Evolutionary conservation across 2,888 invertebrate species (phyloP).

Genomic region (Morpho deidamia): DNA sequence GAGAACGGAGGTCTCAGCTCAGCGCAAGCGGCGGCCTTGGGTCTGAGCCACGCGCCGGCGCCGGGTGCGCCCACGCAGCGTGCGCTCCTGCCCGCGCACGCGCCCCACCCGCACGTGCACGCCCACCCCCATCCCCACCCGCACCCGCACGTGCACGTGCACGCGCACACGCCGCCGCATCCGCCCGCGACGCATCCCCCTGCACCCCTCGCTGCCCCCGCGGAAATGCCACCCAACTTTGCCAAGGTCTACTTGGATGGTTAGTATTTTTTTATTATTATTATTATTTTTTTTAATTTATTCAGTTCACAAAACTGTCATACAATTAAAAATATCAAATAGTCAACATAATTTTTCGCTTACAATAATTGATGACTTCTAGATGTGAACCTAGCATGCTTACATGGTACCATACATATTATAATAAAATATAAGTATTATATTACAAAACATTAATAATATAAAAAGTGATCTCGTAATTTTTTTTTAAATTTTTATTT

Average conservation of each 20-base stretch:
- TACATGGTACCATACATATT: too few species aligned
- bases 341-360: too few species aligned
- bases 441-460: too few species aligned
- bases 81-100: conserved; percentile 47
- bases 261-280: conserved; percentile 27
- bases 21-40: conserved; percentile 66
- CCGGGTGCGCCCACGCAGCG: conserved; percentile 48
- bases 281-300: too few species aligned
- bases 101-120: conserved; percentile 37
- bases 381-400: too few species aligned
- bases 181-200: conserved; percentile 24
- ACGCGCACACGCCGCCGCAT: conserved; percentile 44
- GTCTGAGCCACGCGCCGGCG: conserved; percentile 57
- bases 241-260: conserved; percentile 60
- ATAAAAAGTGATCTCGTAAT: too few species aligned
- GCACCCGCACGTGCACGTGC: conserved; percentile 27
- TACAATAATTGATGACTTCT: too few species aligned
- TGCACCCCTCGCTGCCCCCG: conserved; percentile 26
- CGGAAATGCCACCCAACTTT: conserved; percentile 46
- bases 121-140: conserved; percentile 28
- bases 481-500: too few species aligned
- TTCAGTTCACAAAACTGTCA: too few species aligned
- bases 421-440: too few species aligned
- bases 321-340: too few species aligned
- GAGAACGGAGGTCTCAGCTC: conserved; percentile 49